phyloP scores from a whole-genome alignment of 1,140 invertebrate species.

The Euwallacea similis region DNA sequence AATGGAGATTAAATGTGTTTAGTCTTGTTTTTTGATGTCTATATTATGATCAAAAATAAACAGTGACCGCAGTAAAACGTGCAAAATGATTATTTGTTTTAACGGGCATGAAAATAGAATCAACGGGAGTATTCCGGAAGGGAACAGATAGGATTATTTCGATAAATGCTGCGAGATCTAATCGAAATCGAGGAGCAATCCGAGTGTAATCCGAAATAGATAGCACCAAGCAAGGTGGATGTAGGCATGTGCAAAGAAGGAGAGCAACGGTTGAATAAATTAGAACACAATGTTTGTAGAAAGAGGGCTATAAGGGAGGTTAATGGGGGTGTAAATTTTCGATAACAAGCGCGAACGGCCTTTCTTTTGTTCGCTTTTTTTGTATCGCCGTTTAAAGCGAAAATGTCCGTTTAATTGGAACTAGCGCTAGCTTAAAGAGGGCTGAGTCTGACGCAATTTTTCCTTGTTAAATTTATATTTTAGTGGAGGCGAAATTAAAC shows the following conservation, averaged over 20 bases:
- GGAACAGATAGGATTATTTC: not conserved
- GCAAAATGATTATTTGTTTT: conserved; percentile 22
- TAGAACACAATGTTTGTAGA: conserved; percentile 11
- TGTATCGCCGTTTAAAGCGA: conserved; percentile 32
- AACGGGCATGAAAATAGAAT: not conserved
- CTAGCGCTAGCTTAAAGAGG: conserved; percentile 24
- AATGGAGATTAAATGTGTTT: conserved; percentile 21
- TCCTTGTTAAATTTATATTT: not conserved
- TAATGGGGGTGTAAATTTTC: conserved; percentile 37
- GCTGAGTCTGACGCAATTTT: conserved; percentile 11
- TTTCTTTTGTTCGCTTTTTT: conserved; percentile 25
- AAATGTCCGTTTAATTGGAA: conserved; percentile 35
- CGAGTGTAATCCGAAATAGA: not conserved
- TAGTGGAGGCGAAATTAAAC: no score
- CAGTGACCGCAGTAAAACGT: not conserved
- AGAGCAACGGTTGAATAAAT: conserved; percentile 33
- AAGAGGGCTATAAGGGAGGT: conserved; percentile 27
- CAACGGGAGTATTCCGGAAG: not conserved
- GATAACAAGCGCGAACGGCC: conserved; percentile 34
- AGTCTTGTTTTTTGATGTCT: conserved; percentile 19
- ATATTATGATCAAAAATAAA: conserved; percentile 14
- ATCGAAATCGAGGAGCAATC: not conserved
- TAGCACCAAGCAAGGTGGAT: no score
- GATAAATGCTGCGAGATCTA: conserved; percentile 5
- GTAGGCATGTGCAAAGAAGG: conserved; percentile 2